Percentiles rank a stretch among this genome's conserved stretches.
These are phyloP conservation scores for Lissocephala sabroskyi DNA, from an alignment of 2,888 invertebrate species.

Conservation along the genomic window DNA sequence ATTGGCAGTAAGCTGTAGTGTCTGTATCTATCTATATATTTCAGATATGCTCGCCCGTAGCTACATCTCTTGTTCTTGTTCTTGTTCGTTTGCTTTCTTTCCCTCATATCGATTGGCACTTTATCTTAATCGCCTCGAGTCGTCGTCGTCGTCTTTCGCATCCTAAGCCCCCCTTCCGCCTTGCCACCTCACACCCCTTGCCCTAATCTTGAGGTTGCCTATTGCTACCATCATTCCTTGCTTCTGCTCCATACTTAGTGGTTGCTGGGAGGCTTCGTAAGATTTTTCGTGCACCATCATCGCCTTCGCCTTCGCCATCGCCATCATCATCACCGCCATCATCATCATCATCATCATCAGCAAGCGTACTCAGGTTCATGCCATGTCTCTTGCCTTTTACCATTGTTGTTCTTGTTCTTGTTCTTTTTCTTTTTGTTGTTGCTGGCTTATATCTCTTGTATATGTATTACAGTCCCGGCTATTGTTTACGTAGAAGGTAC, in stretches of 20 bases:
- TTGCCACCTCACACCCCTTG: too few relatives aligned
- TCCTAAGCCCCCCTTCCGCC: constrained; percentile 22
- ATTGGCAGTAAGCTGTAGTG: constrained; percentile 14
- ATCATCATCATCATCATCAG: constrained; percentile 1
- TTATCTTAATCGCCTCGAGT: constrained; percentile 63
- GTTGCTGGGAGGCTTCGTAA: constrained; percentile 39
- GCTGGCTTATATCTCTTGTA: not conserved
- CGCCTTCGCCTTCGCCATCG: constrained; percentile 35
- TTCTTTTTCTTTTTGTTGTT: not conserved
- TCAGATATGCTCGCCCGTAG: not conserved
- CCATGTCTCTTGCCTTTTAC: constrained; percentile 1
- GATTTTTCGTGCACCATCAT: constrained; percentile 56
- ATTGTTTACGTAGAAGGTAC: constrained; percentile 12
- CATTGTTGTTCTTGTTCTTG: not conserved
- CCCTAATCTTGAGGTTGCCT: constrained; percentile 16
- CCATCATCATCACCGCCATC: constrained; percentile 1
- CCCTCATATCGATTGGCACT: constrained; percentile 64
- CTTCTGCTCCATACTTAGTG: too few relatives aligned
- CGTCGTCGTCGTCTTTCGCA: constrained; percentile 40
- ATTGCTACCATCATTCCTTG: constrained; percentile 4
- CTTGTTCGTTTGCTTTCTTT: constrained; percentile 40
- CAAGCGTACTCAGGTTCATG: not conserved
- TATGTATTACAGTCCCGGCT: constrained; percentile 4
- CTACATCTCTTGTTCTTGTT: not conserved
- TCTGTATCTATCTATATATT: too few relatives aligned